Percentiles rank a stretch among this genome's conserved stretches.
These are phyloP conservation scores for Drosophila prosaltans DNA, from an alignment of 1,140 invertebrate species.

Conservation along the genomic window DNA sequence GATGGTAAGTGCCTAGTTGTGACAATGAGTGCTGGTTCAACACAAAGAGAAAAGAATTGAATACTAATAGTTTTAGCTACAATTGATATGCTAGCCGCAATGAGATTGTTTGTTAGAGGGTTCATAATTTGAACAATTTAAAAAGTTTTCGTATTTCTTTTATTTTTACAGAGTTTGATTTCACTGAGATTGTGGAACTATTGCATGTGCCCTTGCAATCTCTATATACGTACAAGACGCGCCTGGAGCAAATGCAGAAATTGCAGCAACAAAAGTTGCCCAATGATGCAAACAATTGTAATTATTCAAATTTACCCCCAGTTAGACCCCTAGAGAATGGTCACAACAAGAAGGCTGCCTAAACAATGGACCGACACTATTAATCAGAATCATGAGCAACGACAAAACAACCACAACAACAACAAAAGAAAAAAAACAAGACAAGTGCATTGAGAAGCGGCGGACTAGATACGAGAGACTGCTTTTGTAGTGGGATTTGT, in stretches of 20 bases:
- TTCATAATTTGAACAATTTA: too few relatives aligned
- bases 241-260: constrained; percentile 56
- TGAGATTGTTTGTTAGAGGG: too few relatives aligned
- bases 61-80: too few relatives aligned
- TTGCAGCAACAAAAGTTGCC: constrained; percentile 48
- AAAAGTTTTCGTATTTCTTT: too few relatives aligned
- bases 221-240: constrained; percentile 85
- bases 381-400: constrained; percentile 20
- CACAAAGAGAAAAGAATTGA: too few relatives aligned
- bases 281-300: constrained; percentile 57
- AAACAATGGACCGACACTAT: constrained; percentile 21
- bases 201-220: constrained; percentile 93
- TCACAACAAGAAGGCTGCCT: constrained; percentile 63
- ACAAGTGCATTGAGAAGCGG: constrained; percentile 34
- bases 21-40: too few relatives aligned
- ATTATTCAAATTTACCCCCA: constrained; percentile 31
- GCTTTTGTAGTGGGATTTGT: constrained; percentile 51
- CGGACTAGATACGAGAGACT: constrained; percentile 56
- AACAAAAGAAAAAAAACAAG: constrained; percentile 16
- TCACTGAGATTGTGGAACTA: constrained; percentile 92
- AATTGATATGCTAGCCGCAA: too few relatives aligned
- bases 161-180: constrained; percentile 88
- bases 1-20: constrained; percentile 87
- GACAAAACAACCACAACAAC: constrained; percentile 16
- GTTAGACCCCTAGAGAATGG: constrained; percentile 67